Evolutionary conservation across 2,888 invertebrate genomes (phyloP).

Genomic region (Ochropacha duplaris): DNA sequence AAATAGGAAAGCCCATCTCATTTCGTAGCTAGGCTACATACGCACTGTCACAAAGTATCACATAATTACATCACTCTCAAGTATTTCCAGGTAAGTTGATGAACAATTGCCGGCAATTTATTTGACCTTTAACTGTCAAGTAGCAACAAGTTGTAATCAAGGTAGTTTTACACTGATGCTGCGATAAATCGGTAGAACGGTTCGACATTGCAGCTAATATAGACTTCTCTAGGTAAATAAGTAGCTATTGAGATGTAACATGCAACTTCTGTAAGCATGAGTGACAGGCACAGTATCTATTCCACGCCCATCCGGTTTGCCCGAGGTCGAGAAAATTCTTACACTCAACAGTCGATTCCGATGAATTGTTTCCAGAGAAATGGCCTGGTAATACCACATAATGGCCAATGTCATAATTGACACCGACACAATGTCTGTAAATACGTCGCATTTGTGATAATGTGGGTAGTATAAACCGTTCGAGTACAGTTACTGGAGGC

Average conservation of each 20-base stretch:
- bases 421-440: constrained; percentile 41
- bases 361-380: constrained; percentile 57
- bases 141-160: not conserved
- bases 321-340: constrained; percentile 49
- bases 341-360: constrained; percentile 32
- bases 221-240: constrained; percentile 45
- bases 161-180: constrained; percentile 10
- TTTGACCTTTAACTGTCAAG: not conserved
- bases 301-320: constrained; percentile 31
- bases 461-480: constrained; percentile 22
- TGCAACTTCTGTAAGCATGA: constrained; percentile 55
- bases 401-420: constrained; percentile 52
- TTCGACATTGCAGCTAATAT: constrained; percentile 31
- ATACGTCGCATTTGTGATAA: constrained; percentile 36
- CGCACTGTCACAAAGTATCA: too few species aligned
- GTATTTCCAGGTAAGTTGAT: not conserved
- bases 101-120: not conserved
- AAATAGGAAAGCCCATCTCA: too few species aligned
- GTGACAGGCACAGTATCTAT: constrained; percentile 51
- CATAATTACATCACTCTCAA: too few species aligned
- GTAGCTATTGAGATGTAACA: constrained; percentile 50
- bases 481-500: constrained; percentile 32
- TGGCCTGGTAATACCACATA: constrained; percentile 46
- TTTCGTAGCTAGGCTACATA: too few species aligned
- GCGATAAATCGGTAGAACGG: constrained; percentile 11